phyloP scores from a whole-genome alignment of 2,797 vertebrate species.

The Choloepus didactylus region DNA sequence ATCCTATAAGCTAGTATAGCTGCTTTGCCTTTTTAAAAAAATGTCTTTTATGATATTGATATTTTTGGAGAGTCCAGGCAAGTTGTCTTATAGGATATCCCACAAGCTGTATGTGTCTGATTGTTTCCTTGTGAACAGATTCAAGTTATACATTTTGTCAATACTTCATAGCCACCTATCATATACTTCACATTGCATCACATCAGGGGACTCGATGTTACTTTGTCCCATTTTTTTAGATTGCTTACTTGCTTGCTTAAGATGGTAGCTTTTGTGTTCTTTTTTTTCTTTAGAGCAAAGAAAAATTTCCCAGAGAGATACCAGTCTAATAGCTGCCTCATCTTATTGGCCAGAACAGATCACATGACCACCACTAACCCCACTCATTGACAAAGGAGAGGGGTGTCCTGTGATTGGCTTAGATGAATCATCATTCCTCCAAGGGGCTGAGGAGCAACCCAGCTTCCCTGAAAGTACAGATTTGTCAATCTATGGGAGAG shows the following conservation, averaged over 20 bases:
- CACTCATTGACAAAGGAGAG: background rate
- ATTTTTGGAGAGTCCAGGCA: background rate
- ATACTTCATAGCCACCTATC: background rate
- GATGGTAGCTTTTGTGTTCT: background rate
- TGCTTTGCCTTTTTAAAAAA: background rate
- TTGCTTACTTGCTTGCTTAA: background rate
- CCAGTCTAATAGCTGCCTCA: background rate
- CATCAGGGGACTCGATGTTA: background rate
- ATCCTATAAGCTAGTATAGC: background rate
- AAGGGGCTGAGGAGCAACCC: background rate
- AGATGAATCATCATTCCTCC: background rate
- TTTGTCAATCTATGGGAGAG: background rate
- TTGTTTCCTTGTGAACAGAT: background rate
- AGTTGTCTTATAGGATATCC: background rate
- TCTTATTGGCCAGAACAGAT: background rate
- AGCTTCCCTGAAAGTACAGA: background rate
- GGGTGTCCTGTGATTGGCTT: background rate
- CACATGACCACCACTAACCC: background rate
- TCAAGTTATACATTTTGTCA: conserved; percentile 15
- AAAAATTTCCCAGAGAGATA: background rate
- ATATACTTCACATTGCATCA: background rate
- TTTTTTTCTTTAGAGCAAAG: conserved; percentile 31
- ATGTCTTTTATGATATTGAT: background rate
- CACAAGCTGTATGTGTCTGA: conserved; percentile 22
- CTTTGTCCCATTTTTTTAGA: background rate